Percentiles rank a stretch among this genome's conserved stretches.
phyloP scores from a whole-genome alignment of 2,797 vertebrate species.

The Linurgus olivaceus region DNA sequence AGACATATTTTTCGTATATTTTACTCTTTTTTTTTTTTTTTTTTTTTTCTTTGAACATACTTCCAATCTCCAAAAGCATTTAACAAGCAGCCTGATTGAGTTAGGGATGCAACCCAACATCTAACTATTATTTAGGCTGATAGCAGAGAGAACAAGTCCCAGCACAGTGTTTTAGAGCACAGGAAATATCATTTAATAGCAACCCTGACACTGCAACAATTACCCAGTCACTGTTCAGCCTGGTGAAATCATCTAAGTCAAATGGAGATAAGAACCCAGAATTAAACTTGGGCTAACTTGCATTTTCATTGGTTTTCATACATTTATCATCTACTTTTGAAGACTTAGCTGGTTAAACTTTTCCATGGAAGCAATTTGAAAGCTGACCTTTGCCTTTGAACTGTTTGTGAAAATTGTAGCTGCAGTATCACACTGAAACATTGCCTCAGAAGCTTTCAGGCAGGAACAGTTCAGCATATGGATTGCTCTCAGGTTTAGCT shows the following conservation, averaged over 20 bases:
- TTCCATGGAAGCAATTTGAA: not conserved
- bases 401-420: not conserved
- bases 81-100: not conserved
- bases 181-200: not conserved
- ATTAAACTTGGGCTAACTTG: not conserved
- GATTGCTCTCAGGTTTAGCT: not conserved
- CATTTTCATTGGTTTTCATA: not conserved
- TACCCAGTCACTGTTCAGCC: not conserved
- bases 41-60: not conserved
- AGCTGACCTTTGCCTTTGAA: not conserved
- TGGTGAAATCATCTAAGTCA: not conserved
- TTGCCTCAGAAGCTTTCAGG: not conserved
- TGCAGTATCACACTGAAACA: fast-evolving
- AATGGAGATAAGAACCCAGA: not conserved
- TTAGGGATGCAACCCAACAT: not conserved
- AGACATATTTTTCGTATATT: not conserved
- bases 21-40: not conserved
- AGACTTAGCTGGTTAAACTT: not conserved
- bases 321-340: not conserved
- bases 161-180: not conserved
- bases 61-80: not conserved
- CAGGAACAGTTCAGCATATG: not conserved
- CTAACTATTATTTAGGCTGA: not conserved
- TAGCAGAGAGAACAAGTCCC: not conserved
- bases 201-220: not conserved